Base-by-base conservation (phyloP, 1,140 invertebrate genomes). In the Centruroides sculpturatus region DNA sequence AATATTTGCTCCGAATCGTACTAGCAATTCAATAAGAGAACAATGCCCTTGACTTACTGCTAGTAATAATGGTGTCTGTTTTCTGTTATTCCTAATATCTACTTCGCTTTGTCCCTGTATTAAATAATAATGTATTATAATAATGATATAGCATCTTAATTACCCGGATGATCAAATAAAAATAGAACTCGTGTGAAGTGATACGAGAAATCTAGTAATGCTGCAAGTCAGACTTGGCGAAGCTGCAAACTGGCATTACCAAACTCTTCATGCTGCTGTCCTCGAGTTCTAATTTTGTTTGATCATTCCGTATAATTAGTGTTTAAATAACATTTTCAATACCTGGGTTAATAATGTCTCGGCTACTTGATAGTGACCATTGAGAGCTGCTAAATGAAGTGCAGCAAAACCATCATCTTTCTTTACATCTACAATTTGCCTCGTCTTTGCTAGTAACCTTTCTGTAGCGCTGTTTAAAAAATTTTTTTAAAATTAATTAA, bases 361-460 rank as follows among this genome's bases (percentile, higher is more conserved):
- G 0, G 86, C 85, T 1, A 92, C 87, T 59, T 85, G 81, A 49
- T 78, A 79, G 71, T 93, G 90, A 0, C 89, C 90, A 71, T 94
- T 93, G 2, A 92, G 72, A 34, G 85, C 81, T 2, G 89, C 86
- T 52, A 93, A 74, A 76, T 93, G 90, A 3, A 94, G 73, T 0
- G 89, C 85, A 6, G 87, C 84, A 74, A 92, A 94, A 1, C 90
- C 89, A 71, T 94, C 90, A 66, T 92, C 88, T 72, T 93, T 94
- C 67, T 88, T 87, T 8, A 85, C 81, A 71, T 92, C 85, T 0
- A 91, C 87, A 56, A 92, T 73, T 68, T 89, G 83, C 11, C 84
- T 77, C 4, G 85, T 82, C 60, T 83, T 79, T 34, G 73, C 71
- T 9, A 92, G 72, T 47, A 93, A 74, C 65, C 80, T 81, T 68